Base-by-base conservation (phyloP, 2,888 invertebrate genomes). In the Megalurothrips usitatus region DNA sequence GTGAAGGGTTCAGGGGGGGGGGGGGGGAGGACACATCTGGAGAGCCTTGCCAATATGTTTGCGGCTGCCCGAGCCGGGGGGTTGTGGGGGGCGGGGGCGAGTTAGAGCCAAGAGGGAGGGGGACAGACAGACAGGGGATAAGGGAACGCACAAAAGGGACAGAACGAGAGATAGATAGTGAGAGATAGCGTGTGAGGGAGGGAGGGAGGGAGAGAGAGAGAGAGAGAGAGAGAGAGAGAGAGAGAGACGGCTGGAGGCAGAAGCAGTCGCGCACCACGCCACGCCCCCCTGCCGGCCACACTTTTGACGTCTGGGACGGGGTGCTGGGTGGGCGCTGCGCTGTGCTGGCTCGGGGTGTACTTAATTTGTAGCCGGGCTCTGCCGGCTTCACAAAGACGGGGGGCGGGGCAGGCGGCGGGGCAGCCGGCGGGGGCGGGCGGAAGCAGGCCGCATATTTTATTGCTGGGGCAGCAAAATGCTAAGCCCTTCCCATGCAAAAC, bases 401-500 rank as follows among this genome's bases (percentile, higher is more conserved):
- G n/a, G 34, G 34, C 34, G 34, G 49, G 63, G 63, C 58, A 23
- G 58, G 58, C 34, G 80, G 58, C 49, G 63, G 63, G 80, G 80
- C 63, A 34, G 80, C 34, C 28, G 80, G 52, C 80, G 52, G 52
- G 63, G 52, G 52, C 34, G 80, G 52, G 80, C 63, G 58, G 80
- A 80, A 52, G 63, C 58, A 28, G 79, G 75, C 80, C 80, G 79
- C 78, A 80, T 80, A 79, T 80, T 80, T 82, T 78, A 81, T 82
- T 43, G 34, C 34, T 43, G 34, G 34, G 34, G 34, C 34, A 43
- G 34, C 34, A 43, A 43, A 43, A 43, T 43, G 34, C 34, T 43
- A 43, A 43, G 34, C 34, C 34, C 34, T 43, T 43, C 34, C 34
- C 34, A 43, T 43, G 34, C 34, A 43, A 43, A 43, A 43, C 34